phyloP scores from a whole-genome alignment of 2,888 invertebrate genomes.

The Embidobia sp. region DNA sequence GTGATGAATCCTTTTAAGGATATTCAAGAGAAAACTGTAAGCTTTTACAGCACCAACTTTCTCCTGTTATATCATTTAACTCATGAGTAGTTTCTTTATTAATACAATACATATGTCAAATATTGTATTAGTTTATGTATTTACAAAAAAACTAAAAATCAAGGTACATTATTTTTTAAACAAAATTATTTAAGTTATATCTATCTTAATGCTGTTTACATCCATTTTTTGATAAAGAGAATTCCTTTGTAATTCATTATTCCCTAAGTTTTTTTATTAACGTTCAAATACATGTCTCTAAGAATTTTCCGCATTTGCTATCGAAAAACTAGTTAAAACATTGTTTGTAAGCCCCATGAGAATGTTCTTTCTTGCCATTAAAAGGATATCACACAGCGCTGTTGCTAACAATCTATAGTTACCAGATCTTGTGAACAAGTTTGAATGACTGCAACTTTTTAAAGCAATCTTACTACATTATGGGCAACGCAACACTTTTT shows the following conservation, averaged over 20 bases:
- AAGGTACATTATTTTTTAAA: neutral
- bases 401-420: conserved; percentile 11
- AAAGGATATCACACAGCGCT: neutral
- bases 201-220: no score
- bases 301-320: neutral
- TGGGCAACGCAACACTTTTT: conserved; percentile 1
- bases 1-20: conserved; percentile 27
- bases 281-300: neutral
- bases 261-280: conserved; percentile 5
- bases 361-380: conserved; percentile 12
- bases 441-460: neutral
- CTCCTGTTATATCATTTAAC: conserved; percentile 6
- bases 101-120: neutral
- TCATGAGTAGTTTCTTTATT: conserved; percentile 14
- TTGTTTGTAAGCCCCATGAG: conserved; percentile 2
- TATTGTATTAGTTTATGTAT: no score
- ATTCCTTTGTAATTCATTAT: conserved; percentile 1
- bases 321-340: conserved; percentile 21
- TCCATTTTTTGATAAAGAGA: no score
- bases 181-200: neutral
- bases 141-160: neutral
- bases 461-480: neutral
- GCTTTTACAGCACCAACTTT: conserved; percentile 7
- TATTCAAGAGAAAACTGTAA: conserved; percentile 1
- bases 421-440: neutral